Percentiles rank a stretch among this genome's conserved stretches.
Conservation (phyloP, 2,113 vertebrate species). For the Xenopus tropicalis region DNA sequence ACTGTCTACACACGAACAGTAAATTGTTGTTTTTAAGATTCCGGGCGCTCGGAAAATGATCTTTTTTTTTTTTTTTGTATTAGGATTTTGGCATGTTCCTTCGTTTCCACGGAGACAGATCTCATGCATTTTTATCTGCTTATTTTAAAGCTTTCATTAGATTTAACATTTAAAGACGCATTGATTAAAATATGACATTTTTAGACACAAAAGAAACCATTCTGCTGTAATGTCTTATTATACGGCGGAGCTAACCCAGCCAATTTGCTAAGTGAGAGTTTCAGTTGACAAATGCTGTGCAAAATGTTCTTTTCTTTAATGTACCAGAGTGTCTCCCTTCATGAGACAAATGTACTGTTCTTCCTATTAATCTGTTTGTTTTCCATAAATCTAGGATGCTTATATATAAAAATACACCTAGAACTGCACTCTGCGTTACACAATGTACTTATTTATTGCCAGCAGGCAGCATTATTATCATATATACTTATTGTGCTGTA, state of each 20-base stretch:
- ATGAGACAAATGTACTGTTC: neutral
- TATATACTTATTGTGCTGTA: too few relatives aligned
- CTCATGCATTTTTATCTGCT: slow-evolving; percentile 59
- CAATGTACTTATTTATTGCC: too few relatives aligned
- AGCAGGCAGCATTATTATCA: too few relatives aligned
- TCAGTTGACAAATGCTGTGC: slow-evolving; percentile 49
- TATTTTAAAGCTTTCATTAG: slow-evolving; percentile 62
- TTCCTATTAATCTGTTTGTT: neutral
- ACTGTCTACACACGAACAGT: slow-evolving; percentile 23
- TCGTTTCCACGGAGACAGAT: slow-evolving; percentile 66
- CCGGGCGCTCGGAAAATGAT: slow-evolving; percentile 20
- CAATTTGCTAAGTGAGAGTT: slow-evolving; percentile 65
- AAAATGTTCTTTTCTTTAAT: slow-evolving; percentile 20
- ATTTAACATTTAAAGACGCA: slow-evolving; percentile 62
- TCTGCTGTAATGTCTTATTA: slow-evolving; percentile 61
- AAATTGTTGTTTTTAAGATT: slow-evolving; percentile 41
- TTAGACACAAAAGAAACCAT: slow-evolving; percentile 58
- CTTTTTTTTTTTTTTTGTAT: slow-evolving; percentile 9
- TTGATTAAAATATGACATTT: slow-evolving; percentile 72
- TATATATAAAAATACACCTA: neutral
- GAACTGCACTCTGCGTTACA: too few relatives aligned
- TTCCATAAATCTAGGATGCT: neutral
- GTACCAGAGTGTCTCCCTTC: slow-evolving; percentile 1
- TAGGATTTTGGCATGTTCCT: slow-evolving; percentile 41
- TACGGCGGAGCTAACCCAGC: slow-evolving; percentile 54